Base-by-base conservation (phyloP, 1,140 invertebrate species). In the Nilaparvata lugens region DNA sequence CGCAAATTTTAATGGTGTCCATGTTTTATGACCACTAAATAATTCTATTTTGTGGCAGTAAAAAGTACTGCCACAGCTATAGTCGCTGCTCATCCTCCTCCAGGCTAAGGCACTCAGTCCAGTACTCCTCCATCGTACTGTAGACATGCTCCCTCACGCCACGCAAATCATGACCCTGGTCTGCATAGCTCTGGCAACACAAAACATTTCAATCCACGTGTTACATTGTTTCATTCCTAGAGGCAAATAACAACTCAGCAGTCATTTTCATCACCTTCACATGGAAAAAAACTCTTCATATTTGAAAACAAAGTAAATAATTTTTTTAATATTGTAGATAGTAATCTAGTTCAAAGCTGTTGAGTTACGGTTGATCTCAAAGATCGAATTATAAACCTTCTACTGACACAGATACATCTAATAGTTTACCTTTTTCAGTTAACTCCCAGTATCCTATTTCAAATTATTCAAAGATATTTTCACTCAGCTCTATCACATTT, bases 101-200 rank as follows among this genome's bases (percentile, higher is more conserved):
- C 73, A 91, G 79, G 70, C 84, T 86, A 78, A 91, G 85, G 80
- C 88, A 91, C 78, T 88, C 82, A 69, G 84, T 79, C 71, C 90
- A 84, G 77, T 83, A 90, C 75, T 89, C 85, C 77, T 91, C 88
- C 87, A 91, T 90, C 61, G 88, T 89, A 64, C 83, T 80, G 74
- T 91, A 91, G 61, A 87, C 85, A 76, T 91, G 88, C 72, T 88
- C 86, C 65, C 88, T 78, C 52, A 90, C 88, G 52, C 87, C 87
- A 61, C 77, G 75, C 56, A 91, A 73, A 62, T 84, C 80, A 70
- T 90, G 88, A 64, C 86, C 88, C 78, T 91, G 87, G 71, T 91
- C 85, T 59, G 87, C 87, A 71, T 91, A 91, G 66, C 84, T 87
- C 88, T 91, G 74, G 78, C 77, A 60, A 61, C 14, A 25, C 18